phyloP scores from a whole-genome alignment of 2,888 invertebrate species.

The Cataglyphis rosenhaueri region DNA sequence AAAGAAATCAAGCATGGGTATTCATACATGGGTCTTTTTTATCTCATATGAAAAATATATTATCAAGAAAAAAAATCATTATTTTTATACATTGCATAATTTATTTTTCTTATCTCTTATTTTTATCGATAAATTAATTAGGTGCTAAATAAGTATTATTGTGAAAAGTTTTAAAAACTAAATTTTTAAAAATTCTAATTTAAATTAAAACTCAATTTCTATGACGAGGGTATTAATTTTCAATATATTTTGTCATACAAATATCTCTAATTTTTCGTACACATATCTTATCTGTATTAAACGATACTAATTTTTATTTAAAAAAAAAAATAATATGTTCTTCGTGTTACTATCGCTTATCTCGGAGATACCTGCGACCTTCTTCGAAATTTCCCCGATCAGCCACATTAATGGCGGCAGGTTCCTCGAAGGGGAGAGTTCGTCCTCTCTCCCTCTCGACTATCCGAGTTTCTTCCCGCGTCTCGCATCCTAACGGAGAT shows the following conservation, averaged over 20 bases:
- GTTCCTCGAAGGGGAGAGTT: conserved; percentile 15
- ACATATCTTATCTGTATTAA: neutral
- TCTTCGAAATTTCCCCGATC: conserved; percentile 5
- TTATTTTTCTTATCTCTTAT: neutral
- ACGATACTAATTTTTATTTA: neutral
- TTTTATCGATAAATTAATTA: neutral
- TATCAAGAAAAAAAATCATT: neutral
- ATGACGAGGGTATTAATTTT: neutral
- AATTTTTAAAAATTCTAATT: neutral
- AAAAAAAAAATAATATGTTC: neutral
- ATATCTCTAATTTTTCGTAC: neutral
- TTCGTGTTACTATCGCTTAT: neutral
- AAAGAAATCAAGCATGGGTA: neutral
- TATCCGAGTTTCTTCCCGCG: conserved; percentile 40
- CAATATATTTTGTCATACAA: neutral
- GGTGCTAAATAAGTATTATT: neutral
- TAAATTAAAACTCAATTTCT: neutral
- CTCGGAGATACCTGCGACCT: neutral
- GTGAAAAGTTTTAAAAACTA: neutral
- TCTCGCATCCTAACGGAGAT: conserved; percentile 62
- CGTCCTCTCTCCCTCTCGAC: neutral
- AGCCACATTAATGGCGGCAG: conserved; percentile 14
- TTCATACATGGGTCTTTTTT: neutral
- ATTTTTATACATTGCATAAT: conserved; percentile 1
- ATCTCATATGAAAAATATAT: neutral